phyloP scores from a whole-genome alignment of 2,113 vertebrate species.

The Myotis yumanensis region DNA sequence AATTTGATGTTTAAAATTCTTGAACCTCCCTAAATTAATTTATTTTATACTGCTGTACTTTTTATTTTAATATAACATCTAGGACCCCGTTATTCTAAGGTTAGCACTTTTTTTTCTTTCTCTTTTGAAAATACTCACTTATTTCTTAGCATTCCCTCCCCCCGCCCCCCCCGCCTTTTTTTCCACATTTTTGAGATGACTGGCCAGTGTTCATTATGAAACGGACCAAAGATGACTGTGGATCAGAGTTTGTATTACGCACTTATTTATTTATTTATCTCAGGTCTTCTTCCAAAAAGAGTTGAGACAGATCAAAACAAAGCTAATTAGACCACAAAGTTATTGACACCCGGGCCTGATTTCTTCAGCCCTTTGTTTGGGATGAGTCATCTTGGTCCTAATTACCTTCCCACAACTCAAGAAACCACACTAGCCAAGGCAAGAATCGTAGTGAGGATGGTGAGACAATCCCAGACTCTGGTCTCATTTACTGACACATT shows the following conservation, averaged over 20 bases:
- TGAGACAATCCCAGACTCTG: background rate
- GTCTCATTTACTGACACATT: background rate
- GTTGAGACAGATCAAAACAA: slow-evolving; percentile 31
- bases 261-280: background rate
- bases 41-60: background rate
- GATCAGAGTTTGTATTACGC: background rate
- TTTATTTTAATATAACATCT: slow-evolving; percentile 8
- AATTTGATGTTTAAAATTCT: background rate
- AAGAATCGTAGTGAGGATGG: background rate
- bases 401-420: background rate
- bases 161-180: too few relatives aligned
- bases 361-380: background rate
- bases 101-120: background rate
- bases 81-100: background rate
- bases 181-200: background rate
- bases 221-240: background rate
- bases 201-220: background rate
- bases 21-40: background rate
- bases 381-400: background rate
- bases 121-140: background rate
- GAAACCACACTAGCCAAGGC: background rate
- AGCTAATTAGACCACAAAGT: background rate
- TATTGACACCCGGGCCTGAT: background rate
- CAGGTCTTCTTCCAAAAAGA: background rate
- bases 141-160: background rate